phyloP scores from a whole-genome alignment of 2,888 invertebrate species.

The Bugulina stolonifera region DNA sequence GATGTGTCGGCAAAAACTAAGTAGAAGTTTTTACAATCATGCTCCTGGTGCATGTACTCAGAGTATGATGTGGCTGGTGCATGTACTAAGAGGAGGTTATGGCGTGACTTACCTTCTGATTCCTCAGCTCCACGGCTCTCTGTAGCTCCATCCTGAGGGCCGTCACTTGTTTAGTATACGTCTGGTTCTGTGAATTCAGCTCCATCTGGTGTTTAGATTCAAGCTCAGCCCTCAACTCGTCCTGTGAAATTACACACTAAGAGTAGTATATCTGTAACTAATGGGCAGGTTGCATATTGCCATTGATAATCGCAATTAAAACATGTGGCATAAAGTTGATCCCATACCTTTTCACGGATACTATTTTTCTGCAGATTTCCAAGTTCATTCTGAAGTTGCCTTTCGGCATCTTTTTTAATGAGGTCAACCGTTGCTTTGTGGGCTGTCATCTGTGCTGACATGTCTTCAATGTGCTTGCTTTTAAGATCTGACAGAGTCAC shows the following conservation, averaged over 20 bases:
- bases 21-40: no score
- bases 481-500: constrained; percentile 32
- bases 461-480: constrained; percentile 41
- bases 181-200: constrained; percentile 35
- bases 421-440: constrained; percentile 41
- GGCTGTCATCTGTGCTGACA: constrained; percentile 43
- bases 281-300: no score
- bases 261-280: no score
- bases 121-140: constrained; percentile 45
- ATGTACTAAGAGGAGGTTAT: background rate
- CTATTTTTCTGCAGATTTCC: constrained; percentile 32
- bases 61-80: no score
- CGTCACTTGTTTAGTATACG: constrained; percentile 39
- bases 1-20: no score
- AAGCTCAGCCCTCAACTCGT: constrained; percentile 34
- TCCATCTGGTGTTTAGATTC: constrained; percentile 35
- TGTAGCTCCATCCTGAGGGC: constrained; percentile 50
- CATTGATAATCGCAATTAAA: background rate
- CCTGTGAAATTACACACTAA: no score
- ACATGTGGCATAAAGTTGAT: background rate
- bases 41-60: no score
- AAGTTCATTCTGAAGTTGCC: constrained; percentile 33
- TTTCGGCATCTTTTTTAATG: constrained; percentile 35
- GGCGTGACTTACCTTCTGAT: constrained; percentile 41
- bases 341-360: constrained; percentile 25